Evolutionary conservation across 2,797 vertebrate species (phyloP), one percentile per base, ranked within the genome.

Genomic region (Taeniopygia guttata): DNA sequence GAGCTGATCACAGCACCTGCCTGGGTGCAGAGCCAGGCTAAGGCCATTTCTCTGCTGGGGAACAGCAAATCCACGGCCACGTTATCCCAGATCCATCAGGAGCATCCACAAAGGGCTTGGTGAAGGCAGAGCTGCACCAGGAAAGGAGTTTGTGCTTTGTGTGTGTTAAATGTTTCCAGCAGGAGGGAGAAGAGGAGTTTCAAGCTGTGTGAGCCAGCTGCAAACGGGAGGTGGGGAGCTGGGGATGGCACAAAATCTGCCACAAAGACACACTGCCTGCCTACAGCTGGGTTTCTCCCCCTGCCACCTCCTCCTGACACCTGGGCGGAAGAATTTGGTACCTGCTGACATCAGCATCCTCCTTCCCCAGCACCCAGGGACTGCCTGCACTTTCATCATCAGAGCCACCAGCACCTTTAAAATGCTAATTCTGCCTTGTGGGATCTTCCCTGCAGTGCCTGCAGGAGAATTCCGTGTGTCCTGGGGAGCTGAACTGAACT

Each of bases 241-340:
- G 63, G 67, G 32, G 40, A 32, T 55, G 55, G 34, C 55, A 72
- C 49, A 29, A 52, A 74, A 54, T 14, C 25, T 7, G 6, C n/a
- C 75, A 25, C 52, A 11, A 5, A 74, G 16, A 13, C 69, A 11
- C 46, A 3, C 49, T 52, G 45, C 26, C 32, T 2, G 2, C 58
- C 72, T 21, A 68, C 54, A 16, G 66, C 38, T 2, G 0, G 9
- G 7, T 1, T 68, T 18, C 10, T 29, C 36, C 32, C 72, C 56
- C 48, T 59, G 4, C 5, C 79, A 8, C 5, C 83, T 20, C 17
- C 1, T 42, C 8, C 32, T 0, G 0, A 17, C 5, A 14, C 6
- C 51, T 4, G 27, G 20, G 30, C 62, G 60, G 63, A 42, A 75
- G 26, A 20, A 4, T 7, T 23, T 34, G 45, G 36, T 16, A 20